phyloP scores from a whole-genome alignment of 1,140 invertebrate genomes.

The Lethocerus indicus region DNA sequence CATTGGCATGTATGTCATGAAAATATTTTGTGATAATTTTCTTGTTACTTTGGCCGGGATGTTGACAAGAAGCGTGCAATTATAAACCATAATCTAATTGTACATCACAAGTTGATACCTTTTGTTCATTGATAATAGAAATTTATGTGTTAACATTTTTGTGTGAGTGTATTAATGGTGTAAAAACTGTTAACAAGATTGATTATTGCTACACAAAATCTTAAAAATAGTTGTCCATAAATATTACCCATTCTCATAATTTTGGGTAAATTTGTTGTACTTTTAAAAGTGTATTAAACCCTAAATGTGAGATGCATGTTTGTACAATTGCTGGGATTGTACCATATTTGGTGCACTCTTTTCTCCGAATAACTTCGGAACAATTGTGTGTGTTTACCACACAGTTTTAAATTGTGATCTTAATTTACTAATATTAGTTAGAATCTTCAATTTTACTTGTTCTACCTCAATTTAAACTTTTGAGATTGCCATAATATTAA shows the following conservation, averaged over 20 bases:
- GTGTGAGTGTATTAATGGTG: conserved; percentile 8
- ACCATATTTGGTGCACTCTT: conserved; percentile 1
- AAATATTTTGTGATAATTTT: conserved; percentile 6
- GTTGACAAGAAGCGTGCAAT: conserved; percentile 5
- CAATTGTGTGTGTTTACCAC: not conserved
- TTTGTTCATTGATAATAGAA: conserved; percentile 9
- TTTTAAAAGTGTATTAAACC: conserved; percentile 8
- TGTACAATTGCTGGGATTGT: not conserved
- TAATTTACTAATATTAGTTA: conserved; percentile 6
- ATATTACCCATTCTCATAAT: conserved; percentile 3
- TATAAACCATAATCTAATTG: conserved; percentile 8
- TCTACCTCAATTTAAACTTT: conserved; percentile 7
- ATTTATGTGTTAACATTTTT: conserved; percentile 4
- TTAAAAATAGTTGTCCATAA: conserved; percentile 5
- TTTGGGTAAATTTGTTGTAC: conserved; percentile 9
- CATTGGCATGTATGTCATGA: not conserved
- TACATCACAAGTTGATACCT: conserved; percentile 11
- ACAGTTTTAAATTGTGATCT: conserved; percentile 7
- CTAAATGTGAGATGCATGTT: conserved; percentile 11
- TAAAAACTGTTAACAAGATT: not conserved
- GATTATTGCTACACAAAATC: not conserved
- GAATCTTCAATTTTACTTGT: conserved; percentile 4
- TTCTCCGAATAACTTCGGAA: conserved; percentile 7
- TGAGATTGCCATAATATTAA: conserved; percentile 1
- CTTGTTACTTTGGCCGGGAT: conserved; percentile 9